phyloP scores from a whole-genome alignment of 2,888 invertebrate species.

The Agonopterix heracliana region DNA sequence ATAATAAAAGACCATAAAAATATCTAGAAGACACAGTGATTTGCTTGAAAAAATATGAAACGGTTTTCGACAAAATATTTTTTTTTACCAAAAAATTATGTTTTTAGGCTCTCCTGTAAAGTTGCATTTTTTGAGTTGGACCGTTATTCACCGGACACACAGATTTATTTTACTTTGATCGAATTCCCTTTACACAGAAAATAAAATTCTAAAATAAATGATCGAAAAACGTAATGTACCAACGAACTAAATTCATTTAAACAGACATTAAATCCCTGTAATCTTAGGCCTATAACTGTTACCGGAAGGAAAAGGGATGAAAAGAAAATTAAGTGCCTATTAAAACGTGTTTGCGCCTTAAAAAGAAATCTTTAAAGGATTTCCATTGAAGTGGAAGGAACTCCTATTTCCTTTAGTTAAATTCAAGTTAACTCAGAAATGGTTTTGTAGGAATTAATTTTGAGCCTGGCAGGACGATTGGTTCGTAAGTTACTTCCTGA shows the following conservation, averaged over 20 bases:
- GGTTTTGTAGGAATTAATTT: constrained; percentile 17
- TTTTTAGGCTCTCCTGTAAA: too few relatives aligned
- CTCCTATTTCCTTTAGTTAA: constrained; percentile 9
- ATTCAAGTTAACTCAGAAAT: constrained; percentile 11
- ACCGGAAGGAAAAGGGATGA: constrained; percentile 9
- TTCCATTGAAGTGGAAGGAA: constrained; percentile 4
- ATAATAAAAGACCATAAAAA: too few relatives aligned
- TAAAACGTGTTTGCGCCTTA: constrained; percentile 16
- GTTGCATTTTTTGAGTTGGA: too few relatives aligned
- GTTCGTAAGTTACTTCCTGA: background rate
- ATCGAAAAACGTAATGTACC: too few relatives aligned
- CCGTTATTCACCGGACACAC: too few relatives aligned
- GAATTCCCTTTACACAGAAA: too few relatives aligned
- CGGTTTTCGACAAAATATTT: too few relatives aligned
- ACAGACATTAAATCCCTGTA: constrained; percentile 7
- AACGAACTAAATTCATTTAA: constrained; percentile 7
- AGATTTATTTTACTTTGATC: too few relatives aligned
- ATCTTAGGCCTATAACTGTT: constrained; percentile 10
- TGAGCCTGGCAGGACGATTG: constrained; percentile 2
- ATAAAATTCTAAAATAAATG: too few relatives aligned
- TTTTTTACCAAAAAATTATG: too few relatives aligned
- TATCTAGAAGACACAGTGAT: too few relatives aligned
- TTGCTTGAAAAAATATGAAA: too few relatives aligned
- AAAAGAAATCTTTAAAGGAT: constrained; percentile 13
- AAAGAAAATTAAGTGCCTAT: constrained; percentile 18